Base-by-base conservation (phyloP, 2,113 vertebrate species). In the Delphinus delphis region DNA sequence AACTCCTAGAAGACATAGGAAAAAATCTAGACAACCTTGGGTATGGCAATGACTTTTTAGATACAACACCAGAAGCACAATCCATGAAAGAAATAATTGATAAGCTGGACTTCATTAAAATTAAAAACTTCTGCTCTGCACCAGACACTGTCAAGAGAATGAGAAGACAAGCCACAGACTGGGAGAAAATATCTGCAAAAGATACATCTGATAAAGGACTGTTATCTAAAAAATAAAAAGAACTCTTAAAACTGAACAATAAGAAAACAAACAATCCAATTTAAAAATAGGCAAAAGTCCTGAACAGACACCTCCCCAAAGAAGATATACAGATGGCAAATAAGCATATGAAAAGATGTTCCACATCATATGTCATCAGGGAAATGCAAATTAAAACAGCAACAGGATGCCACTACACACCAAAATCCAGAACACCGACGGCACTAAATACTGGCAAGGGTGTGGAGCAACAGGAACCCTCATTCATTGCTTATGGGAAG, bases 181-280 rank as follows among this genome's bases (percentile, higher is more conserved):
- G 17, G 38, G 44, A 85, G 67, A 38, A 91, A 85, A 89, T 88
- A 55, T 85, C 83, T 93, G 70, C 44, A 88, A 63, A 80, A 90
- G 17, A n/a, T 7, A 90, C 3, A 17, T 17, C 26, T 71, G 44
- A 93, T 67, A 74, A 95, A 93, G 47, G 14, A 53, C 63, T 79
- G 0, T 18, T 67, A 91, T 13, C 47, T 41, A 92, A 95, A 95
- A 96, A 84, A 68, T 8, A 81, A 70, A 68, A 93, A 62, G 53
- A 93, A 82, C 21, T 13, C 71, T 88, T 58, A 60, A 85, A 81
- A 21, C 33, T 79, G 77, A 92, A 92, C 31, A 63, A 55, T 36
- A 86, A 47, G 67, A 73, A 98, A 73, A 82, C n/a, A 47, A 81
- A 76, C 15, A 65, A 38, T 13, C 73, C n/a, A 15, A 68, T 77